Conservation (phyloP, 2,797 vertebrate genomes). For the Sebastes itinus region DNA sequence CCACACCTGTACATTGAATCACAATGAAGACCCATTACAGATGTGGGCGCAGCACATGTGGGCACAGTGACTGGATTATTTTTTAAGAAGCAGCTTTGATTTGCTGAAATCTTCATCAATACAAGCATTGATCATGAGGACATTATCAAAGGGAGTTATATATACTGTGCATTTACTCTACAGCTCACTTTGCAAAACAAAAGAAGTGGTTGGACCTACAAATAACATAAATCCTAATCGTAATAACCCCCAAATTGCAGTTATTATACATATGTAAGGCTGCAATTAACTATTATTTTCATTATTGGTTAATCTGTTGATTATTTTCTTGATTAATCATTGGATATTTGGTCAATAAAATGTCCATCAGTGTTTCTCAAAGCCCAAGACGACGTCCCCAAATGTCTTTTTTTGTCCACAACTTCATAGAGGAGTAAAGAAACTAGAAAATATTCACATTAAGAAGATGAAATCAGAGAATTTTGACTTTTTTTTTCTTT, state of each 20-base stretch:
- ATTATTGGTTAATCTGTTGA: no score
- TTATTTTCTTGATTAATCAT: no score
- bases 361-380: no score
- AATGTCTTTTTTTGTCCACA: no score
- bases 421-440: no score
- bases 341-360: no score
- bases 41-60: conserved; percentile 15
- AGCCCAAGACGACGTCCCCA: rapidly evolving
- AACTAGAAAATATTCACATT: no score
- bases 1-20: conserved; percentile 62
- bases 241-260: not conserved
- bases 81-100: not conserved
- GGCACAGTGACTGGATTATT: conserved; percentile 16
- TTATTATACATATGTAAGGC: not conserved
- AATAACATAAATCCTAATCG: not conserved
- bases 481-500: no score
- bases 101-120: conserved; percentile 1
- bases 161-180: not conserved
- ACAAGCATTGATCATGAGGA: conserved; percentile 8
- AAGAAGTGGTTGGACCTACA: not conserved
- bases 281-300: no score
- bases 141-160: not conserved
- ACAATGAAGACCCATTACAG: conserved; percentile 44
- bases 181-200: not conserved
- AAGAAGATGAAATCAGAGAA: no score